Base-by-base conservation (phyloP, 2,888 invertebrate genomes). In the Cheilosia grossa region DNA sequence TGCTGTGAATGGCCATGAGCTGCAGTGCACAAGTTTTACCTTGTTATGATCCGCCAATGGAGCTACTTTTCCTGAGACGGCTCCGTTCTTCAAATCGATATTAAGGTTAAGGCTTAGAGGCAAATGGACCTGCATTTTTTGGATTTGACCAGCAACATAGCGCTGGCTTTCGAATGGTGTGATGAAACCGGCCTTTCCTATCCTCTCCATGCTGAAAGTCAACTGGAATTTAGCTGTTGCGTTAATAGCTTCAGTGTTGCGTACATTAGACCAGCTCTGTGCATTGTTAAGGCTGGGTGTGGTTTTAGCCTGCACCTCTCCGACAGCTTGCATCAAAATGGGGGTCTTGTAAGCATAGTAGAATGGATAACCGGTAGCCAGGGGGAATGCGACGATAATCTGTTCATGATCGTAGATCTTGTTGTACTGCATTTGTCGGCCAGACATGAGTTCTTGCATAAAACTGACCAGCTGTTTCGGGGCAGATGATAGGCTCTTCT, bases 301-400 rank as follows among this genome's bases (percentile, higher is more conserved):
- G 47, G 58, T 90, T 77, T 91, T 89, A 54, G 92, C 93, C 75
- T 93, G 92, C 2, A 93, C 89, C 73, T 93, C 92, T 77, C 93
- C 93, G 83, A 93, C 91, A 10, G 94, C 87, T 87, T 93, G 93
- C 24, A 94, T 87, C 21, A 94, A 90, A 13, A 93, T 92, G 10
- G 95, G 95, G 70, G 92, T 93, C 70, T 94, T 94, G 88, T 94
- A 93, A 69, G 93, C 94, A 91, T 93, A 95, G 79, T 94, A 91
- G 90, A 95, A 95, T 13, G 96, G 96, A 88, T 96, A 92, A 90
- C 96, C 96, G 87, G 93, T 93, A 77, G 94, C 94, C n/a, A 95
- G 93, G 3, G 96, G 95, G 93, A 95, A 94, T 91, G 94, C 94
- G 17, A 96, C 90, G 13, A 93, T 93, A 7, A 94, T 91, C 86